A percentile compares a stretch with the other conserved stretches of the same genome.
Conservation (phyloP, 2,888 invertebrate species). For the Didymodactylos carnosus region DNA sequence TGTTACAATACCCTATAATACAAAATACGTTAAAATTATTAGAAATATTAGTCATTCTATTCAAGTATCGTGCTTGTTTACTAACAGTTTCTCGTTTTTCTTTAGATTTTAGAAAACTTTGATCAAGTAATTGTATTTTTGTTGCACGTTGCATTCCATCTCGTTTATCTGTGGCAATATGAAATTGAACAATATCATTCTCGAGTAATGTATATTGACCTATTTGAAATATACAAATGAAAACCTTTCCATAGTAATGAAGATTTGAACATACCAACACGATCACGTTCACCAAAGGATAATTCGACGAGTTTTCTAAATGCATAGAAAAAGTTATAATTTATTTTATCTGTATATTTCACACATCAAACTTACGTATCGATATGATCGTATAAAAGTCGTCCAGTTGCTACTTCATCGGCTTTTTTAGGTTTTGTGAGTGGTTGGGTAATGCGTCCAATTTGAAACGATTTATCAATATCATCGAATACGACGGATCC, state of each 20-base stretch:
- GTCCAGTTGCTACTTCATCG: conserved; percentile 22
- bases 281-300: conserved; percentile 78
- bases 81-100: conserved; percentile 57
- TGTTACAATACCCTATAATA: neutral
- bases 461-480: conserved; percentile 39
- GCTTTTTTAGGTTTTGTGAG: conserved; percentile 18
- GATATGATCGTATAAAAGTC: neutral
- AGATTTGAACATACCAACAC: conserved; percentile 81
- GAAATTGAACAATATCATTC: conserved; percentile 88
- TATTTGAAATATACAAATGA: no score
- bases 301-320: conserved; percentile 45
- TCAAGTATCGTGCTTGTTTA: no score
- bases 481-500: conserved; percentile 93
- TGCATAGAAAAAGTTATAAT: neutral
- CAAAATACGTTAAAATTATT: neutral
- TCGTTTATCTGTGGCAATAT: conserved; percentile 74
- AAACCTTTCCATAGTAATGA: conserved; percentile 40
- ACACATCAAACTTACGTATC: neutral
- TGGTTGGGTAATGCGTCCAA: conserved; percentile 24
- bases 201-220: conserved; percentile 41
- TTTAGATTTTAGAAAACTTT: conserved; percentile 73
- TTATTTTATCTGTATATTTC: neutral
- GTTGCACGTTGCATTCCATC: conserved; percentile 72
- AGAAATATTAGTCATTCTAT: no score
- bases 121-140: conserved; percentile 56